phyloP scores from a whole-genome alignment of 2,797 vertebrate genomes.

The Xenops minutus region DNA sequence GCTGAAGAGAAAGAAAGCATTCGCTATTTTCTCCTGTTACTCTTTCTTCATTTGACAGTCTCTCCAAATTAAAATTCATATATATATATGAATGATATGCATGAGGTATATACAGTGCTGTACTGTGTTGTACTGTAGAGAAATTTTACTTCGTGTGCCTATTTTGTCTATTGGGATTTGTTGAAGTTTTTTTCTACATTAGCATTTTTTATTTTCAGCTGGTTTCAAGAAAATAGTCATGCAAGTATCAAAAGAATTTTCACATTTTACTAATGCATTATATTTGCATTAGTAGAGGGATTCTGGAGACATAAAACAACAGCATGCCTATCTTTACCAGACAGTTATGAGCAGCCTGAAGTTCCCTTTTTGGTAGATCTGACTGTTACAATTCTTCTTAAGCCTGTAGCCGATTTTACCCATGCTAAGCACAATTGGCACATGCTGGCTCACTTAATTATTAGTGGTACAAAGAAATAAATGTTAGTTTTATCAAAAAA shows the following conservation, averaged over 20 bases:
- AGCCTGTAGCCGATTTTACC: background rate
- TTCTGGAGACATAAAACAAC: background rate
- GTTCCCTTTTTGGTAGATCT: background rate
- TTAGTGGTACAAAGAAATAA: background rate
- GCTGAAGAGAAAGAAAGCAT: background rate
- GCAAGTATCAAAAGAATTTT: background rate
- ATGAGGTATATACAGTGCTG: background rate
- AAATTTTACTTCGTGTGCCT: background rate
- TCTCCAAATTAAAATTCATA: background rate
- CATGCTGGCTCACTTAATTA: slow-evolving; percentile 12
- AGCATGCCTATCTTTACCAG: background rate
- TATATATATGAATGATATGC: background rate
- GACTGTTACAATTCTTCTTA: background rate
- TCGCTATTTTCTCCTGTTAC: background rate
- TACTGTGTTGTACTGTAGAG: background rate
- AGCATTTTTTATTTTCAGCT: background rate
- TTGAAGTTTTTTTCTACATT: background rate
- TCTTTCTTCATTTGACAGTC: background rate
- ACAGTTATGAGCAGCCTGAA: background rate
- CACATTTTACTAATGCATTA: background rate
- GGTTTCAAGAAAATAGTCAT: background rate
- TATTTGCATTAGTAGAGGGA: background rate
- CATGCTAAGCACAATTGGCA: background rate
- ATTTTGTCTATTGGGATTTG: background rate
- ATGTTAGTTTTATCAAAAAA: background rate